Evolutionary conservation across 1,140 invertebrate genomes (phyloP).

Genomic region (Conopomorpha cramerella): DNA sequence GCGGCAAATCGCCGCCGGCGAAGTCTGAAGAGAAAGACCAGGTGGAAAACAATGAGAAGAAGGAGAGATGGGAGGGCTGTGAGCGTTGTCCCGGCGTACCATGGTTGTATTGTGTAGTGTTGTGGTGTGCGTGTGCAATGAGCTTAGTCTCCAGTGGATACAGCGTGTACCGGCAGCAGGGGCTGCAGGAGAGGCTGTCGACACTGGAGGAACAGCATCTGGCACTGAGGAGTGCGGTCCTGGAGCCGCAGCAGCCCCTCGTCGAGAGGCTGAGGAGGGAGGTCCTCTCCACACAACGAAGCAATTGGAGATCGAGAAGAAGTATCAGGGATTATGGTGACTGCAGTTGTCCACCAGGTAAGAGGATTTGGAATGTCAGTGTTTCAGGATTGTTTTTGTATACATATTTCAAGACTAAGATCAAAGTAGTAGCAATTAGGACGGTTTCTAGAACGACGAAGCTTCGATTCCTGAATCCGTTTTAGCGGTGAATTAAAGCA

Average conservation of each 20-base stretch:
- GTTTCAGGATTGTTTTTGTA: too few species aligned
- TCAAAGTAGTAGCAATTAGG: too few species aligned
- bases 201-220: conserved; percentile 43
- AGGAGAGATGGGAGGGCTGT: conserved; percentile 20
- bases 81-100: conserved; percentile 37
- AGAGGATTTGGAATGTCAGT: too few species aligned
- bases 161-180: conserved; percentile 37
- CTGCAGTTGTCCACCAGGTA: conserved; percentile 46
- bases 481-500: too few species aligned
- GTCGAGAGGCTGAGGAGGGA: conserved; percentile 34
- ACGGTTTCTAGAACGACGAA: too few species aligned
- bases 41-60: conserved; percentile 24
- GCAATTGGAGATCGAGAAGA: conserved; percentile 24
- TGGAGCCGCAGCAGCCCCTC: conserved; percentile 46
- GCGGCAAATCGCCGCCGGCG: too few species aligned
- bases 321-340: conserved; percentile 42
- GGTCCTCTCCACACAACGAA: conserved; percentile 17
- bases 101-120: conserved; percentile 46
- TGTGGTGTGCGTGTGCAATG: conserved; percentile 55
- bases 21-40: too few species aligned
- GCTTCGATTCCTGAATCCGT: too few species aligned
- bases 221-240: conserved; percentile 36
- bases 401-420: too few species aligned
- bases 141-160: conserved; percentile 48
- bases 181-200: conserved; percentile 26